Base-by-base conservation (phyloP, 2,888 invertebrate genomes). In the Hyppa rectilinea region DNA sequence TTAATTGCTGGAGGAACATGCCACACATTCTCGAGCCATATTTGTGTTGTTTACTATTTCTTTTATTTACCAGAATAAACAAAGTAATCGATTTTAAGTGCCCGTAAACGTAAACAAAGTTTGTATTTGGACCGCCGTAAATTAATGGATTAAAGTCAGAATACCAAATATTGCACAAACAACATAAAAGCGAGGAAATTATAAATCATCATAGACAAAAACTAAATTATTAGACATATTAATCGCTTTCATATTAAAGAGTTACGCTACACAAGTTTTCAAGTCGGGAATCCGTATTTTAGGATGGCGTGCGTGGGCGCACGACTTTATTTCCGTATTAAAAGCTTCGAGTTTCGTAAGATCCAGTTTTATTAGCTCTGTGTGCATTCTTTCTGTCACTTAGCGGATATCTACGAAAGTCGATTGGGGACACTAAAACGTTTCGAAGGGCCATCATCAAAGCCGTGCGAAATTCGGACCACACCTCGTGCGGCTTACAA, bases 321-420 rank as follows among this genome's bases (percentile, higher is more conserved):
- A 75, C 67, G 78, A 89, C 88, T 90, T 91, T 87, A 91, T 91
- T 90, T 90, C 89, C 86, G 87, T 90, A 88, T 89, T 88, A 88
- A 89, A 87, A 87, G 86, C 84, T 87, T 87, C 86, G 81, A 78
- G 84, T 92, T 92, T 89, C 85, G 87, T 90, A 86, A 91, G 87
- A 85, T 87, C 85, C 86, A 85, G 87, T 89, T 92, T 93, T 92
- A 92, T 91, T 87, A 85, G 82, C 70, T 79, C 72, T 60, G 77
- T 83, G 81, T 76, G 87, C 87, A 90, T 92, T 92, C 90, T 90
- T 90, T 87, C 76, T 80, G 82, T 90, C 92, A 94, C 92, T 95
- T 94, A 94, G 92, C 94, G 85, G 83, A 88, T 89, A 88, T 88
- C 88, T 88, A 92, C 90, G 90, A 93, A 92, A 90, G 63, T 74